Evolutionary conservation across 2,888 invertebrate species (phyloP), one percentile per base, ranked within the genome.

Genomic region (Candidula unifasciata): DNA sequence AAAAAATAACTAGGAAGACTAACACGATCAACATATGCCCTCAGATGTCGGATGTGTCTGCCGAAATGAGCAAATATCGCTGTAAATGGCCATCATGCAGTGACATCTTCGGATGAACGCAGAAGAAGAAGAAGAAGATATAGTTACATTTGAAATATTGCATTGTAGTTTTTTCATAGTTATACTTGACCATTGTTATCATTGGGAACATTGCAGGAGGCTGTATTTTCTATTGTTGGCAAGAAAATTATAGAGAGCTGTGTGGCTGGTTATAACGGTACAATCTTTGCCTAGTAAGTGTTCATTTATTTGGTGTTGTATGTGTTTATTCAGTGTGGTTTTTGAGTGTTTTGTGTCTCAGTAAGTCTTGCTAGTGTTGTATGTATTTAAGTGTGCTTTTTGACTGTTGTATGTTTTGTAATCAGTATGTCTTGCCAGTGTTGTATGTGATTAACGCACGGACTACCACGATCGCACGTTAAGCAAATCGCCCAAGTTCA

Each of bases 261-360:
- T 88, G 86, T 93, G 0, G 89, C 90, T 37, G 94, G 94, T 2
- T 93, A 93, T 88, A 94, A 94, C 89, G 94, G 94, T 2, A 94
- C 94, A 6, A 93, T 94, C 80, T 94, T 94, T 91, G 94, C 94
- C 2, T 94, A 94, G 93, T 93, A 87, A 92, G 93, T 90, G 74
- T 24, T n/a, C 24, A 16, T 44, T n/a, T 74, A 13, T 71, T 1
- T 21, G 0, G 69, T 71, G 37, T 71, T 37, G 71, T 71, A 24
- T 60, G n/a, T 24, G 21, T 13, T 60, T 54, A 18, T 13, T 24
- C 3, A 60, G 24, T 21, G 60, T 60, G 60, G 24, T 60, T 60
- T n/a, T 5, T 60, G 60, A 60, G 60, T 1, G 3, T 1, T 44
- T 6, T 44, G 13, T 1, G 44, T 60, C 18, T 5, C n/a, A 18